Percentiles rank a stretch among this genome's conserved stretches.
phyloP scores from a whole-genome alignment of 2,113 vertebrate species.

The Ceuthmochares aereus region DNA sequence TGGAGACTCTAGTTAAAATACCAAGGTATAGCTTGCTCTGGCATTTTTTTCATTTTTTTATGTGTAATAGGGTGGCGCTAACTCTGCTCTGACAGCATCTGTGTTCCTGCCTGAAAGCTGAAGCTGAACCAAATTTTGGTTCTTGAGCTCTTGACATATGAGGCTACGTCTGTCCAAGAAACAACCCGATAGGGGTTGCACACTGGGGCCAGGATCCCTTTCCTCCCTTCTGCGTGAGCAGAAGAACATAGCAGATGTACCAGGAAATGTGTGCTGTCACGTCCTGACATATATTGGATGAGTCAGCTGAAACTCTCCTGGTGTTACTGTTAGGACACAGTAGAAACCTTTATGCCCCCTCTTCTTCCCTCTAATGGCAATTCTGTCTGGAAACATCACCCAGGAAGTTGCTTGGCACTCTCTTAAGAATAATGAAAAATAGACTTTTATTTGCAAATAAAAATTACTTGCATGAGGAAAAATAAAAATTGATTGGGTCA shows the following conservation, averaged over 20 bases:
- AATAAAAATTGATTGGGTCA: not conserved
- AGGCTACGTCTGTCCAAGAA: not conserved
- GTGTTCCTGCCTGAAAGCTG: not conserved
- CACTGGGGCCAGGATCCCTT: constrained; percentile 8
- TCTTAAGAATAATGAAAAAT: not conserved
- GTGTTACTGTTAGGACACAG: not conserved
- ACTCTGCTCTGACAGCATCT: not conserved
- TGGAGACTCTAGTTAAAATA: not conserved
- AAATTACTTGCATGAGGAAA: not conserved
- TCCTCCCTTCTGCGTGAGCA: not conserved
- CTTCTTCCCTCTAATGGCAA: not conserved
- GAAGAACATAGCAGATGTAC: constrained; percentile 44
- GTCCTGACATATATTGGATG: not conserved
- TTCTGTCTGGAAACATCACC: not conserved
- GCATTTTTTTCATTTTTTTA: not conserved
- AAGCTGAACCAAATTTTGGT: not conserved
- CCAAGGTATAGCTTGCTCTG: not conserved
- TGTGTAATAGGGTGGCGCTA: not conserved
- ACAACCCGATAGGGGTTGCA: constrained; percentile 22
- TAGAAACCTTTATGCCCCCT: not conserved
- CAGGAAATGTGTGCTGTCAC: not conserved
- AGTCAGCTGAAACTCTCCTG: not conserved
- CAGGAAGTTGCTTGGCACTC: not conserved
- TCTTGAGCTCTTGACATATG: not conserved
- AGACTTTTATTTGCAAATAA: not conserved